Conservation (phyloP, 2,797 vertebrate species). For the Galagoides demidoff region DNA sequence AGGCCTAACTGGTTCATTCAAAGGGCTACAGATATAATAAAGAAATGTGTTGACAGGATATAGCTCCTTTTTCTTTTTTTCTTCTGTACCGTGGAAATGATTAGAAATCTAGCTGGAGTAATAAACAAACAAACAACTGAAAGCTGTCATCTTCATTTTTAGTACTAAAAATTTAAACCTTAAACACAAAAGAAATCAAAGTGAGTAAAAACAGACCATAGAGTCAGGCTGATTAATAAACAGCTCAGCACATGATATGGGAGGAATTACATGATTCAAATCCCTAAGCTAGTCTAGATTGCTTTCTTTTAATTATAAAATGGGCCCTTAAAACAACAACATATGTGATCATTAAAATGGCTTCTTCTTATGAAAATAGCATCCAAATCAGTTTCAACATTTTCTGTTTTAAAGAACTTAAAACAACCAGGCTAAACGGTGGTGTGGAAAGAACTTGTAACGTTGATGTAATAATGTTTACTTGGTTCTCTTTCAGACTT, state of each 20-base stretch:
- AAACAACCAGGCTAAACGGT: slow-evolving; percentile 50
- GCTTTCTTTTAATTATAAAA: slow-evolving; percentile 76
- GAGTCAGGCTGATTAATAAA: slow-evolving; percentile 76
- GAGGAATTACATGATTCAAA: slow-evolving; percentile 61
- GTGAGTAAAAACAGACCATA: slow-evolving; percentile 71
- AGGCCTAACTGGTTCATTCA: neutral
- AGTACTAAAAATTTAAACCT: slow-evolving; percentile 70
- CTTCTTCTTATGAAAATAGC: slow-evolving; percentile 68
- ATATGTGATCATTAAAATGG: slow-evolving; percentile 77
- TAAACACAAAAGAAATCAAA: slow-evolving; percentile 79
- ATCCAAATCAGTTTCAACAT: slow-evolving; percentile 70
- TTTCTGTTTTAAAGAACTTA: slow-evolving; percentile 57
- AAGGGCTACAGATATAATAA: neutral
- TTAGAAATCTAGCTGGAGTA: slow-evolving; percentile 64
- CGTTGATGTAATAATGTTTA: slow-evolving; percentile 72
- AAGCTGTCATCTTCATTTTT: slow-evolving; percentile 66
- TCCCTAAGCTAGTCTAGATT: slow-evolving; percentile 57
- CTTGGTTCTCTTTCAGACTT: slow-evolving; percentile 42
- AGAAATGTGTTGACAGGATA: slow-evolving; percentile 56
- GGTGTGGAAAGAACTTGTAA: slow-evolving; percentile 27
- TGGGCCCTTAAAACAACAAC: slow-evolving; percentile 76
- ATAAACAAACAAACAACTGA: slow-evolving; percentile 71
- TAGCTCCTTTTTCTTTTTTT: slow-evolving; percentile 16
- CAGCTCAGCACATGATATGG: slow-evolving; percentile 60
- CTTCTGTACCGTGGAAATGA: slow-evolving; percentile 48